These are phyloP conservation scores for Hesperophylax magnus DNA, from an alignment of 1,140 invertebrate genomes.

Conservation along the genomic window DNA sequence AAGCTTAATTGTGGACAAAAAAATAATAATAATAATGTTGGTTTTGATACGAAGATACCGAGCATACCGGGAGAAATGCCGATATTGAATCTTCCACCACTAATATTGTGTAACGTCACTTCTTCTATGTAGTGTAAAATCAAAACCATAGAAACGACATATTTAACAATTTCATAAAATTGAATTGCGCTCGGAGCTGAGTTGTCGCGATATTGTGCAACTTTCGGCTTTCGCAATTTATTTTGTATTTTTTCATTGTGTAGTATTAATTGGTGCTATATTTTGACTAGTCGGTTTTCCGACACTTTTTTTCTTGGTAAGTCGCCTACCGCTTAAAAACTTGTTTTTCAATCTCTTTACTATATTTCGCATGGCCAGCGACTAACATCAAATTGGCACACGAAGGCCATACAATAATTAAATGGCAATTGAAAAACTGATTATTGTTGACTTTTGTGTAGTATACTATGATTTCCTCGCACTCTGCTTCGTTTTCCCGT, in stretches of 20 bases:
- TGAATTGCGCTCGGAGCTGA: background rate
- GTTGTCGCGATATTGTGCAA: conserved; percentile 41
- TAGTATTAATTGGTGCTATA: background rate
- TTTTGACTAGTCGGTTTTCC: background rate
- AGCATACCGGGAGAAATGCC: too few species aligned
- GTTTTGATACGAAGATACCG: too few species aligned
- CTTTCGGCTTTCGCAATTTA: conserved; percentile 6
- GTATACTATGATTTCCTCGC: too few species aligned
- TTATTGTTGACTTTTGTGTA: too few species aligned
- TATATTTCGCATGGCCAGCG: background rate
- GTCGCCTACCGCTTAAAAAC: background rate
- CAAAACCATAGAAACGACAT: background rate
- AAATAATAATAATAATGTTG: too few species aligned
- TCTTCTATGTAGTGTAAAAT: too few species aligned
- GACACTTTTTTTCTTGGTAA: conserved; percentile 7
- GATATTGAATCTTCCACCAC: background rate
- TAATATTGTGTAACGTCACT: background rate
- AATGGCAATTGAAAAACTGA: background rate
- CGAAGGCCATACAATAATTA: background rate
- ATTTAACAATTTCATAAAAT: background rate
- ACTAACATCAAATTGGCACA: background rate
- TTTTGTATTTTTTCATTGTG: conserved; percentile 9
- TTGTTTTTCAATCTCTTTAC: background rate
- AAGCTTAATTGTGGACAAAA: too few species aligned
- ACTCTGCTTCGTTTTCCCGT: too few species aligned